Evolutionary conservation across 1,140 invertebrate species (phyloP).

Genomic region (Bombus affinis): DNA sequence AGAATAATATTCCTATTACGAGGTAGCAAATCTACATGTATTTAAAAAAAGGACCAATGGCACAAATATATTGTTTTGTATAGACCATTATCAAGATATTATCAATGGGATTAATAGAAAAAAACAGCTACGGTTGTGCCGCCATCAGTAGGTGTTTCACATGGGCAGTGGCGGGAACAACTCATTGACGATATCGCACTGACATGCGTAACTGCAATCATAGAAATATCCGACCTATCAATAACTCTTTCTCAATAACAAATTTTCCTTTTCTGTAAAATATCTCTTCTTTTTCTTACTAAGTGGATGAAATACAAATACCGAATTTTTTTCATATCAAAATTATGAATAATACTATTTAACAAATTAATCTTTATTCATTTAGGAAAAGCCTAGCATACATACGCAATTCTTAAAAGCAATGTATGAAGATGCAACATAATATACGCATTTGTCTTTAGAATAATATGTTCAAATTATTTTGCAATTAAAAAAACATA

Average conservation of each 20-base stretch:
- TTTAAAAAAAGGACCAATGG: conserved; percentile 20
- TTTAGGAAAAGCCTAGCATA: neutral
- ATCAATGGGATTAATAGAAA: conserved; percentile 34
- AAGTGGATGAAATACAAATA: neutral
- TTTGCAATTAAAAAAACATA: neutral
- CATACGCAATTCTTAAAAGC: neutral
- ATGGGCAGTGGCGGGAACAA: conserved; percentile 89
- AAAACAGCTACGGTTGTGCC: conserved; percentile 71
- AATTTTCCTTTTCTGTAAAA: neutral
- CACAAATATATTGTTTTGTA: conserved; percentile 7
- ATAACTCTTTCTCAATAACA: conserved; percentile 1
- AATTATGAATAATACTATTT: neutral
- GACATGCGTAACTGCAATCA: conserved; percentile 93
- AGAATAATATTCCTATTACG: conserved; percentile 17
- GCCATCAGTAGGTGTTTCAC: conserved; percentile 70
- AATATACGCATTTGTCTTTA: neutral
- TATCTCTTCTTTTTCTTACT: neutral
- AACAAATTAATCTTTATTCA: neutral
- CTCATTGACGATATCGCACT: conserved; percentile 95
- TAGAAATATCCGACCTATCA: conserved; percentile 77
- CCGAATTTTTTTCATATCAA: neutral
- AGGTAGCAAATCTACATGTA: conserved; percentile 18
- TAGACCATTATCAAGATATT: conserved; percentile 21
- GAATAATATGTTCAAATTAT: neutral
- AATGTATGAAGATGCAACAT: neutral